Conservation (phyloP, 30 jellyfish, hydroid and myxozoan genomes). For the Chironex yamaguchii region DNA sequence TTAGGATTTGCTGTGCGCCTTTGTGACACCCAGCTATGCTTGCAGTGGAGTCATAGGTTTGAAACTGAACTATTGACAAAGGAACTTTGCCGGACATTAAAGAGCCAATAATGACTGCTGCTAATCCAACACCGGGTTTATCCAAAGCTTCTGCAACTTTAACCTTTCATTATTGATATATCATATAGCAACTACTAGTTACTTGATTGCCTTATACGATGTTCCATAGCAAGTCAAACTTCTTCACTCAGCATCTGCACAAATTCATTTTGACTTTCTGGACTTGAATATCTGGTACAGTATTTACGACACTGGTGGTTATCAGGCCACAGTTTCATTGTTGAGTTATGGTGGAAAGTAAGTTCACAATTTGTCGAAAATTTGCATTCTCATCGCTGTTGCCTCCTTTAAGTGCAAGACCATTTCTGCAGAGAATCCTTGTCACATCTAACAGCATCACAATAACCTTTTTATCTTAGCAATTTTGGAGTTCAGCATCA, state of each 20-base stretch:
- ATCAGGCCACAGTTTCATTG: not conserved
- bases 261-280: not conserved
- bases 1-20: not conserved
- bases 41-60: not conserved
- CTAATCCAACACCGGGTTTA: not conserved
- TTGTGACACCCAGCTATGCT: not conserved
- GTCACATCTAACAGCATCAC: too few relatives aligned
- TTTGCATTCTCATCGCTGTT: not conserved
- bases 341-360: not conserved
- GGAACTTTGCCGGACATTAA: not conserved
- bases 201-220: not conserved
- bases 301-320: not conserved
- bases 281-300: not conserved
- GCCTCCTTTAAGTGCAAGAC: not conserved
- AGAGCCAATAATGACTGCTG: not conserved
- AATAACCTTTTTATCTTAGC: too few relatives aligned
- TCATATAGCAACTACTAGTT: not conserved
- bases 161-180: not conserved
- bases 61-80: not conserved
- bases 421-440: not conserved
- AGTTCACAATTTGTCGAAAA: not conserved
- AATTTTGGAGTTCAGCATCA: too few relatives aligned
- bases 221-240: not conserved
- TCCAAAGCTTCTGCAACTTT: not conserved
- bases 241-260: not conserved